Conservation (phyloP, 2,113 vertebrate species). For the Grammomys dolichurus region DNA sequence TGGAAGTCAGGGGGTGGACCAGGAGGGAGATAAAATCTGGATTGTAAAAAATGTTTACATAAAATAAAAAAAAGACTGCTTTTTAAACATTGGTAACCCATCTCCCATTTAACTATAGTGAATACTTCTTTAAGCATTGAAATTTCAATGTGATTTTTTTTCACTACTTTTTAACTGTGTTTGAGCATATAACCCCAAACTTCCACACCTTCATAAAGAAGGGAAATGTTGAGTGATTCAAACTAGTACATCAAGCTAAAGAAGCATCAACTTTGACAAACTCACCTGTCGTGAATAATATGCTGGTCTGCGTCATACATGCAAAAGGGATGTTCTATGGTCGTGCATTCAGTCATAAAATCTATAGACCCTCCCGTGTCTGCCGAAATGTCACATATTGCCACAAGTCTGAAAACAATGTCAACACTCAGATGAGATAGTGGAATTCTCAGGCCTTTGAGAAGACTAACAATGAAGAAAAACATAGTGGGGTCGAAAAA, state of each 20-base stretch:
- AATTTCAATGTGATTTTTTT: background rate
- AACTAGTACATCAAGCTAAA: background rate
- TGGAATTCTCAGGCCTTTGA: background rate
- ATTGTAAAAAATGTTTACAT: too few relatives aligned
- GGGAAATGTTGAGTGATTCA: background rate
- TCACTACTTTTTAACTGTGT: background rate
- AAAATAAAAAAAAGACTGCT: background rate
- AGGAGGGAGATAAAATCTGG: too few relatives aligned
- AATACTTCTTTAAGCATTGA: background rate
- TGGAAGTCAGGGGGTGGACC: too few relatives aligned
- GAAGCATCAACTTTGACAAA: background rate
- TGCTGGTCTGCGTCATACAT: conserved; percentile 98
- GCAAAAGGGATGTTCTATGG: conserved; percentile 97
- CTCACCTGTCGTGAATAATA: conserved; percentile 96
- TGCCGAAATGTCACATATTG: conserved; percentile 98
- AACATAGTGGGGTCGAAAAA: background rate
- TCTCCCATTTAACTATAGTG: background rate
- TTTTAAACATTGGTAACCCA: background rate
- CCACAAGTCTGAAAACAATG: conserved; percentile 90
- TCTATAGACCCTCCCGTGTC: conserved; percentile 97
- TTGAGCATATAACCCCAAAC: background rate
- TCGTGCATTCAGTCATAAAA: conserved; percentile 98
- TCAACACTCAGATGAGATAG: background rate
- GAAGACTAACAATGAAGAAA: conserved; percentile 48
- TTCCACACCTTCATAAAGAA: background rate